Evolutionary conservation across 2,888 invertebrate genomes (phyloP).

Genomic region (Eilema depressum): DNA sequence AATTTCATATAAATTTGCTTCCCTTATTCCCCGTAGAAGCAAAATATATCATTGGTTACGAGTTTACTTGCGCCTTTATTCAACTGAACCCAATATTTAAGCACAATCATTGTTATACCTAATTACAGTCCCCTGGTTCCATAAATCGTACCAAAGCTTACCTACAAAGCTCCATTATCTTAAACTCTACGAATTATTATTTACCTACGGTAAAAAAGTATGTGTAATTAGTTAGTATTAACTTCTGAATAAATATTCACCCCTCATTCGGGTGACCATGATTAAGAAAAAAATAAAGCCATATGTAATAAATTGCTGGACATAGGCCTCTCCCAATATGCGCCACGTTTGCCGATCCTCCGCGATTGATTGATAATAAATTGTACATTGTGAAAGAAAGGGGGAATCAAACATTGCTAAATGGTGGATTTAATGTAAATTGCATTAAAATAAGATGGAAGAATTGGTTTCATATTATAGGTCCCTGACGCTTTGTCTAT

Average conservation of each 20-base stretch:
- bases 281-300: not conserved
- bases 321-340: too few relatives aligned
- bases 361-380: too few relatives aligned
- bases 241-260: constrained; percentile 41
- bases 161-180: constrained; percentile 27
- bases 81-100: not conserved
- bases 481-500: too few relatives aligned
- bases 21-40: too few relatives aligned
- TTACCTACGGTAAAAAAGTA: constrained; percentile 28
- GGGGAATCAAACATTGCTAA: too few relatives aligned
- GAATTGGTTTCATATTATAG: too few relatives aligned
- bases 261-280: constrained; percentile 23
- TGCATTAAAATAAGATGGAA: too few relatives aligned
- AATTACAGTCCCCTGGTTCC: not conserved
- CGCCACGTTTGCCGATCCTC: too few relatives aligned
- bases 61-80: not conserved
- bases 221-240: constrained; percentile 42
- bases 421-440: too few relatives aligned
- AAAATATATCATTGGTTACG: too few relatives aligned
- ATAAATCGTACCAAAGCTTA: constrained; percentile 22
- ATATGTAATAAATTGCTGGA: not conserved
- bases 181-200: constrained; percentile 20
- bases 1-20: too few relatives aligned
- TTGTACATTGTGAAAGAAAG: too few relatives aligned
- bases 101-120: not conserved